These are phyloP conservation scores for Oncopeltus fasciatus DNA, from an alignment of 1,140 invertebrate genomes.

Conservation along the genomic window DNA sequence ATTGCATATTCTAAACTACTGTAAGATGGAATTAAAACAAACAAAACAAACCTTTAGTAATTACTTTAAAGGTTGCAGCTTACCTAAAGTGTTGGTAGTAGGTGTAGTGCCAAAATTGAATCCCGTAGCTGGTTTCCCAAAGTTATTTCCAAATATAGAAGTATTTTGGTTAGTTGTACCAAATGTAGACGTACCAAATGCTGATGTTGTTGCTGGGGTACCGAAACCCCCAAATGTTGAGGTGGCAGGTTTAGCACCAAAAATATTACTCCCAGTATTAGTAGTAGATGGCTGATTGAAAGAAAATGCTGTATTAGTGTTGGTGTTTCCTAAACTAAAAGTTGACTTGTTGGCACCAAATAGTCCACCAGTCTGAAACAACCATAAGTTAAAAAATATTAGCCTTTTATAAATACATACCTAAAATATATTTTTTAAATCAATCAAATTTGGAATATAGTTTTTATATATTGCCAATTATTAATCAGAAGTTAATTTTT, in stretches of 20 bases:
- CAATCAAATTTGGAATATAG: too few relatives aligned
- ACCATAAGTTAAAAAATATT: neutral
- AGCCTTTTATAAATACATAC: neutral
- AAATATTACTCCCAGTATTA: slow-evolving; percentile 28
- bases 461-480: too few relatives aligned
- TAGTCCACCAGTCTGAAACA: slow-evolving; percentile 29
- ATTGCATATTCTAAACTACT: too few relatives aligned
- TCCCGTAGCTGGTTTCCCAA: slow-evolving; percentile 29
- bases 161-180: slow-evolving; percentile 31
- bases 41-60: too few relatives aligned
- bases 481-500: too few relatives aligned
- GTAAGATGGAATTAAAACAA: too few relatives aligned
- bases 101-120: slow-evolving; percentile 37
- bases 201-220: slow-evolving; percentile 31
- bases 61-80: too few relatives aligned
- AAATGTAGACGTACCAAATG: slow-evolving; percentile 40
- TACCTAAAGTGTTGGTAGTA: slow-evolving; percentile 31
- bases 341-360: slow-evolving; percentile 35
- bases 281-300: slow-evolving; percentile 32
- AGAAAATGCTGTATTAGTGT: slow-evolving; percentile 31
- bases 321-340: slow-evolving; percentile 32
- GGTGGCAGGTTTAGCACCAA: slow-evolving; percentile 32
- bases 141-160: slow-evolving; percentile 34
- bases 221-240: slow-evolving; percentile 33
- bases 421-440: neutral